Evolutionary conservation across 2,797 vertebrate genomes (phyloP).

Genomic region (Phataginus tricuspis): DNA sequence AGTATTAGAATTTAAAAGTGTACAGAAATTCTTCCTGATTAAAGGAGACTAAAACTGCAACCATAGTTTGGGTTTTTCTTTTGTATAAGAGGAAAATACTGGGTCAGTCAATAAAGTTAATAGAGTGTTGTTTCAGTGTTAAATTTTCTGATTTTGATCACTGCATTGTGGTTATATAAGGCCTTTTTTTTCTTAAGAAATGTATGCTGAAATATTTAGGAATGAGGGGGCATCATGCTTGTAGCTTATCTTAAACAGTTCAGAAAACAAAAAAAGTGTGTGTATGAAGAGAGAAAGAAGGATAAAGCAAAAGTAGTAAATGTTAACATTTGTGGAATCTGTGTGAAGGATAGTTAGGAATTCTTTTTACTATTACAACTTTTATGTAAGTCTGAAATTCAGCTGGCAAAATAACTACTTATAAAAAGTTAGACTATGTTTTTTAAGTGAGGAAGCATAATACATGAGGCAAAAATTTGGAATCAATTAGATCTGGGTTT

Average conservation of each 20-base stretch:
- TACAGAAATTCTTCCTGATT: not conserved
- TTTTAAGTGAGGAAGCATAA: constrained; percentile 38
- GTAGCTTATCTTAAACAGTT: not conserved
- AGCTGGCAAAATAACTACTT: not conserved
- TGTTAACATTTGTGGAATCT: constrained; percentile 37
- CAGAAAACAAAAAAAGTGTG: not conserved
- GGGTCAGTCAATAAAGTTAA: not conserved
- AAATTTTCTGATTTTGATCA: constrained; percentile 15
- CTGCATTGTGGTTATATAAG: not conserved
- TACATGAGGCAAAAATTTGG: not conserved
- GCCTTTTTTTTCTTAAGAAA: not conserved
- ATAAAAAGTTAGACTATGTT: not conserved
- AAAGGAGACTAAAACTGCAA: not conserved
- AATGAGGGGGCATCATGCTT: not conserved
- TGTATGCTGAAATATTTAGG: not conserved
- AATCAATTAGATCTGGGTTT: constrained; percentile 4
- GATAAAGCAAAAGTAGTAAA: constrained; percentile 19
- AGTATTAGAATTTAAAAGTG: constrained; percentile 11
- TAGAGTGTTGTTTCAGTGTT: not conserved
- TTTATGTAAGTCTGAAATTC: constrained; percentile 52
- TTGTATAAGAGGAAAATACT: not conserved
- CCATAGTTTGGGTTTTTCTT: constrained; percentile 7
- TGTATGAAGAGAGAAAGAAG: not conserved
- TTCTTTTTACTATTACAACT: constrained; percentile 15
- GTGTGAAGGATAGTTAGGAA: not conserved